phyloP scores from a whole-genome alignment of 1,140 invertebrate genomes.

The Berghia stephanieae region DNA sequence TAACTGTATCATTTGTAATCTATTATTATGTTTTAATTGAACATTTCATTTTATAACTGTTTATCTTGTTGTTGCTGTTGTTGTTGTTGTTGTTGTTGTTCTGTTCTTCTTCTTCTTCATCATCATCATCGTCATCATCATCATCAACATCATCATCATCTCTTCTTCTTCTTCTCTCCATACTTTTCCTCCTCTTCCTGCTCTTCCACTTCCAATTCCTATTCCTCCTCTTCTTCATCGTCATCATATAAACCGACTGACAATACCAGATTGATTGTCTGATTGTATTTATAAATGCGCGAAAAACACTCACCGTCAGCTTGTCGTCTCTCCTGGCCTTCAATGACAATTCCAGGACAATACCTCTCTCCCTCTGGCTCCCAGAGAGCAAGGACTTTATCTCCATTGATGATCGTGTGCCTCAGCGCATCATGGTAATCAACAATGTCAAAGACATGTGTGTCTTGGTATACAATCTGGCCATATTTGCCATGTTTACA shows the following conservation, averaged over 20 bases:
- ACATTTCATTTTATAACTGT: neutral
- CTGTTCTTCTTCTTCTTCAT: too few species aligned
- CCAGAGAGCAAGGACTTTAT: conserved; percentile 60
- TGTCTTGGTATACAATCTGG: conserved; percentile 61
- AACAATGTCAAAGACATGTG: conserved; percentile 60
- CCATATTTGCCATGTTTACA: conserved; percentile 57
- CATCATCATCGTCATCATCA: too few species aligned
- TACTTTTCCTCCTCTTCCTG: neutral
- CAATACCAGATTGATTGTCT: neutral
- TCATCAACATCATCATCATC: too few species aligned
- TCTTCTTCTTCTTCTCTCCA: neutral
- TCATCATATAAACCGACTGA: neutral
- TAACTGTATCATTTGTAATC: too few species aligned
- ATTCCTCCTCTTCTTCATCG: neutral
- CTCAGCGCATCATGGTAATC: conserved; percentile 54
- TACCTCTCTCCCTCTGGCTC: conserved; percentile 60
- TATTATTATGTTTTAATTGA: neutral
- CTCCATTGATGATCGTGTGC: conserved; percentile 54
- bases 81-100: neutral
- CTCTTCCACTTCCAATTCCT: neutral
- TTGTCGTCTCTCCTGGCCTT: conserved; percentile 57
- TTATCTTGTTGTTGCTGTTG: neutral
- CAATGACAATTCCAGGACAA: conserved; percentile 59
- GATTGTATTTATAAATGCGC: neutral
- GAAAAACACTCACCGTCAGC: conserved; percentile 38